A percentile compares a stretch with the other conserved stretches of the same genome.
Evolutionary conservation across 2,113 vertebrate genomes (phyloP).

Genomic region (Mionectes macconnelli): DNA sequence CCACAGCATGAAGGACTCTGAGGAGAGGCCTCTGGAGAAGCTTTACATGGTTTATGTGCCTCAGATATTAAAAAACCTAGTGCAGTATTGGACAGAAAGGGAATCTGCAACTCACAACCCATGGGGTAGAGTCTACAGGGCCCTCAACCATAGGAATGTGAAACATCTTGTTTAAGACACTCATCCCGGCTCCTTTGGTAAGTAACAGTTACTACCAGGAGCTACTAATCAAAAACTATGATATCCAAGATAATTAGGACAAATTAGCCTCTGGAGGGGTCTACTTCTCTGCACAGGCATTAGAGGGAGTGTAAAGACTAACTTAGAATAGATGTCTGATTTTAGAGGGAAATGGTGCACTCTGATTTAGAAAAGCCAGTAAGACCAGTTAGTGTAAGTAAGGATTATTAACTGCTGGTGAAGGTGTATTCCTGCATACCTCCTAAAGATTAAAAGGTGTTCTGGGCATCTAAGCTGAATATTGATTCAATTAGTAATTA

Average conservation of each 20-base stretch:
- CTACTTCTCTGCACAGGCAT: neutral
- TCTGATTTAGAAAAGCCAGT: neutral
- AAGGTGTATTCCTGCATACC: neutral
- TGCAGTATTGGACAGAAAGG: neutral
- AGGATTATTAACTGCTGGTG: neutral
- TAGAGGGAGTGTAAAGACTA: neutral
- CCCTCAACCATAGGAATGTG: accelerated
- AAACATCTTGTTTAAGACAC: neutral
- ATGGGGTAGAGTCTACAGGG: neutral
- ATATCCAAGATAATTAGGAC: neutral
- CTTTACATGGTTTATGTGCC: neutral
- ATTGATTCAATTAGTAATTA: neutral
- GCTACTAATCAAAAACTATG: neutral
- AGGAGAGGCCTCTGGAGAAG: neutral
- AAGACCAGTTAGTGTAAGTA: neutral
- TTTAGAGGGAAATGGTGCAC: neutral
- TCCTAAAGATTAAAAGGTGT: neutral
- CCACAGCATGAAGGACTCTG: neutral
- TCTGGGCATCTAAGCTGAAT: neutral
- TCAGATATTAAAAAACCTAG: neutral
- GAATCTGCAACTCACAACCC: neutral
- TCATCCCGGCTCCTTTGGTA: neutral
- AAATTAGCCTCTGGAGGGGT: neutral
- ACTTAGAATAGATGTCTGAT: neutral
- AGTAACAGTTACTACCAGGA: neutral